These are phyloP conservation scores for Onthophagus taurus DNA, from an alignment of 1,140 invertebrate species.

Conservation along the genomic window DNA sequence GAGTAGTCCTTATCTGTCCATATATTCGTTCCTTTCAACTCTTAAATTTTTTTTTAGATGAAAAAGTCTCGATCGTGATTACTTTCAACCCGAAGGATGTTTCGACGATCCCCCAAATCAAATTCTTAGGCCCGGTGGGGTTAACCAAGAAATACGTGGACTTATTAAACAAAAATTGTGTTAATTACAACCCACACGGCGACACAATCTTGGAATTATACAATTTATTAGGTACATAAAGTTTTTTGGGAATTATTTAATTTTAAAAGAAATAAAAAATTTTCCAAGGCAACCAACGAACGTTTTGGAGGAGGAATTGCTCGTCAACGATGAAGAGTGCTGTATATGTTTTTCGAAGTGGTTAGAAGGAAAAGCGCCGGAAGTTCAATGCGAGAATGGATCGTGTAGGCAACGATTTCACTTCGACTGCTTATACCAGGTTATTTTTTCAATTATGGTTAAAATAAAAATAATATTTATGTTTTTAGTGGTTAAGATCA, in stretches of 20 bases:
- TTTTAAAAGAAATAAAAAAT: constrained; percentile 19
- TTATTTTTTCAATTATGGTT: constrained; percentile 12
- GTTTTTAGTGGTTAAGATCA: constrained; percentile 25
- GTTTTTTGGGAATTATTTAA: not conserved
- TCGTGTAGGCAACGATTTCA: constrained; percentile 29
- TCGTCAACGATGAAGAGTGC: constrained; percentile 26
- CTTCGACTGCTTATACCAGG: constrained; percentile 29
- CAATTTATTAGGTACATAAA: constrained; percentile 25
- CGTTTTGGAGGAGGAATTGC: constrained; percentile 10
- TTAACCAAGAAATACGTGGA: constrained; percentile 16
- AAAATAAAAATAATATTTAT: constrained; percentile 5
- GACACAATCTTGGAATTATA: constrained; percentile 25
- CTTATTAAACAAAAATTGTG: constrained; percentile 23
- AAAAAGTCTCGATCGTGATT: constrained; percentile 30
- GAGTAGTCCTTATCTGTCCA: not conserved
- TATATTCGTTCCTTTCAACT: not conserved
- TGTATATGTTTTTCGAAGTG: constrained; percentile 30
- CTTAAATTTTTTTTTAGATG: constrained; percentile 20
- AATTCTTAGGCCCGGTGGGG: constrained; percentile 30
- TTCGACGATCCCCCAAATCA: constrained; percentile 23
- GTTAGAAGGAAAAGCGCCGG: constrained; percentile 26
- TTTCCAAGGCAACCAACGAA: constrained; percentile 21
- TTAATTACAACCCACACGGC: constrained; percentile 23
- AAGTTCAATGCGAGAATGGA: constrained; percentile 28
- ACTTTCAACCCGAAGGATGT: constrained; percentile 26